Percentiles rank a stretch among this genome's conserved stretches.
Conservation (phyloP, 2,797 vertebrate species). For the Parambassis ranga region DNA sequence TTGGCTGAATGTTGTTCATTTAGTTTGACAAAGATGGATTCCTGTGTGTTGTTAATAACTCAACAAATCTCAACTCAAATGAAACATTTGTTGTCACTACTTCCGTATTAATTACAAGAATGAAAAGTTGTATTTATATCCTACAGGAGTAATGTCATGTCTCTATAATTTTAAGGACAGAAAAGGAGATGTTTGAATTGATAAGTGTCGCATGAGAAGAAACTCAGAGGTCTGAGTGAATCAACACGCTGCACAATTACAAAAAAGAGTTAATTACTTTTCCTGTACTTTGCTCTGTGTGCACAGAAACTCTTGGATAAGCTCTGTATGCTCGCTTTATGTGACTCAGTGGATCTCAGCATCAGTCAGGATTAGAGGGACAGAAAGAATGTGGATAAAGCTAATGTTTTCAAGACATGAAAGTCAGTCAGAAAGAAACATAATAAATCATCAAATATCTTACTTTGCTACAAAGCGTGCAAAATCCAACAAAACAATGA, state of each 20-base stretch:
- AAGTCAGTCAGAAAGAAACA: no score
- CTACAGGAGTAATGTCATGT: background rate
- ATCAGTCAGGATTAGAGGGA: background rate
- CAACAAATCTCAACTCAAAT: background rate
- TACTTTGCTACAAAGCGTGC: no score
- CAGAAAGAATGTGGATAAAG: background rate
- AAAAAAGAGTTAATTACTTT: conserved; percentile 1
- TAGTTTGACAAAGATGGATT: background rate
- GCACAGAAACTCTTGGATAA: background rate
- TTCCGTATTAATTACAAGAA: background rate
- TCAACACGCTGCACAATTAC: no score
- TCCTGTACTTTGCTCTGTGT: conserved; percentile 14
- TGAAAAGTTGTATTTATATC: background rate
- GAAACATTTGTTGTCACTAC: background rate
- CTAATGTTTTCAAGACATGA: conserved; percentile 3
- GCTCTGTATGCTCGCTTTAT: background rate
- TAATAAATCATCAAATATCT: no score
- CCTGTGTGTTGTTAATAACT: background rate
- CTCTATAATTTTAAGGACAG: no score
- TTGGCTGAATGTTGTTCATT: conserved; percentile 53
- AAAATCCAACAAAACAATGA: no score
- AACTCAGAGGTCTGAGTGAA: no score
- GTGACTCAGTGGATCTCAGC: background rate
- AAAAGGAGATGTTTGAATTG: background rate
- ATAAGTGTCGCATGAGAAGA: no score